These are phyloP conservation scores for Sminthurides aquaticus DNA, from an alignment of 2,888 invertebrate genomes.

Conservation along the genomic window DNA sequence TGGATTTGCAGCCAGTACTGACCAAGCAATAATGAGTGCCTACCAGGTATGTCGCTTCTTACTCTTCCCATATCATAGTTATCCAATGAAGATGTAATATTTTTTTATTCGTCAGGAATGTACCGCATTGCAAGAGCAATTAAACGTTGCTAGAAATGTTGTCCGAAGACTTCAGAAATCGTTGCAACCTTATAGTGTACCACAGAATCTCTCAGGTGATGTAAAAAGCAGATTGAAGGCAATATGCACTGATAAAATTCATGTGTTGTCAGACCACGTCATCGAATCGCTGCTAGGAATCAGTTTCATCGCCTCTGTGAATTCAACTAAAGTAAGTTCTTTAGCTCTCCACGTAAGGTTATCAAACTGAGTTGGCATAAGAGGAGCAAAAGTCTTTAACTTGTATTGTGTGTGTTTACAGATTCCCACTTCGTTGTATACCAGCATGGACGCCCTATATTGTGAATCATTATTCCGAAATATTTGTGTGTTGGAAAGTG, in stretches of 20 bases:
- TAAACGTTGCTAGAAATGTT: slow-evolving; percentile 73
- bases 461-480: slow-evolving; percentile 64
- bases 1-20: slow-evolving; percentile 50
- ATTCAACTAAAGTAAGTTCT: background rate
- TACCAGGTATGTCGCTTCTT: slow-evolving; percentile 50
- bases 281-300: slow-evolving; percentile 64
- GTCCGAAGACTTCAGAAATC: slow-evolving; percentile 64
- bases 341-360: background rate
- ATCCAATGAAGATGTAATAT: background rate
- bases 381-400: too few species aligned
- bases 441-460: slow-evolving; percentile 48
- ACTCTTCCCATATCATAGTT: slow-evolving; percentile 5
- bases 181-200: slow-evolving; percentile 43
- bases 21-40: slow-evolving; percentile 51
- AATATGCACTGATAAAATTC: slow-evolving; percentile 73
- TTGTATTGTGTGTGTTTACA: too few species aligned
- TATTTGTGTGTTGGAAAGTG: slow-evolving; percentile 68
- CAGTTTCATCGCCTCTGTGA: slow-evolving; percentile 32
- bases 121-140: slow-evolving; percentile 76
- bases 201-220: slow-evolving; percentile 45
- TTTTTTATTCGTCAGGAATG: slow-evolving; percentile 59
- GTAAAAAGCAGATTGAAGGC: slow-evolving; percentile 42
- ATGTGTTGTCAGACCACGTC: slow-evolving; percentile 71
- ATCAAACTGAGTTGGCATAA: too few species aligned
- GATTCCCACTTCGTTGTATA: slow-evolving; percentile 47